Percentiles rank a stretch among this genome's conserved stretches.
Evolutionary conservation across 2,888 invertebrate genomes (phyloP).

Genomic region (Boloria selene): DNA sequence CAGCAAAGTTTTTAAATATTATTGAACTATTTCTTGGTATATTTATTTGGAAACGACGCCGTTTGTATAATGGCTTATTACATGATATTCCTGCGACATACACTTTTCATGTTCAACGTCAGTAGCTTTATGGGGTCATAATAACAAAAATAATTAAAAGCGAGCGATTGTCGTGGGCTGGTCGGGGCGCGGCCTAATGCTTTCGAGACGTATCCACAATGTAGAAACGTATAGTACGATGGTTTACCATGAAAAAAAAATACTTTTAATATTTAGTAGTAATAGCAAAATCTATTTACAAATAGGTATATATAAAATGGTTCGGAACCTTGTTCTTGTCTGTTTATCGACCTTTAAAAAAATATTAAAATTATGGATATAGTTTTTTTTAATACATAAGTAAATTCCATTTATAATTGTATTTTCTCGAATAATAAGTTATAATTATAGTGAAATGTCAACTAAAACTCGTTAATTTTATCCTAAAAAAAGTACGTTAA

Average conservation of each 20-base stretch:
- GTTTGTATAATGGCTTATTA: neutral
- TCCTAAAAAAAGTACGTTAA: too few species aligned
- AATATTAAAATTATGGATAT: too few species aligned
- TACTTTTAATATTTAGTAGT: neutral
- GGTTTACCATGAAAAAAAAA: neutral
- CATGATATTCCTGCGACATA: neutral
- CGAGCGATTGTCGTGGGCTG: constrained; percentile 43
- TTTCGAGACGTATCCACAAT: constrained; percentile 50
- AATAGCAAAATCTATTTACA: neutral
- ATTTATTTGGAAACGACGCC: too few species aligned
- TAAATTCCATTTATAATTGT: too few species aligned
- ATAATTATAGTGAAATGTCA: too few species aligned
- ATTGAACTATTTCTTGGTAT: too few species aligned
- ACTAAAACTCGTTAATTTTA: too few species aligned
- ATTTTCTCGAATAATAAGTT: too few species aligned
- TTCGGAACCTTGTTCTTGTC: too few species aligned
- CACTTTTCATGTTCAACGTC: constrained; percentile 10
- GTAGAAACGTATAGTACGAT: neutral
- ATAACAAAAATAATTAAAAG: constrained; percentile 56
- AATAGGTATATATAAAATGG: neutral
- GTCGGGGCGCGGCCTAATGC: constrained; percentile 57
- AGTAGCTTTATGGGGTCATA: constrained; percentile 34
- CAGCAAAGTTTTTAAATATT: too few species aligned
- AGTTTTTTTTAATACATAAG: too few species aligned
- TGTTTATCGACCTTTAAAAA: too few species aligned